Evolutionary conservation across 2,888 invertebrate genomes (phyloP).

Genomic region (Timema podura): DNA sequence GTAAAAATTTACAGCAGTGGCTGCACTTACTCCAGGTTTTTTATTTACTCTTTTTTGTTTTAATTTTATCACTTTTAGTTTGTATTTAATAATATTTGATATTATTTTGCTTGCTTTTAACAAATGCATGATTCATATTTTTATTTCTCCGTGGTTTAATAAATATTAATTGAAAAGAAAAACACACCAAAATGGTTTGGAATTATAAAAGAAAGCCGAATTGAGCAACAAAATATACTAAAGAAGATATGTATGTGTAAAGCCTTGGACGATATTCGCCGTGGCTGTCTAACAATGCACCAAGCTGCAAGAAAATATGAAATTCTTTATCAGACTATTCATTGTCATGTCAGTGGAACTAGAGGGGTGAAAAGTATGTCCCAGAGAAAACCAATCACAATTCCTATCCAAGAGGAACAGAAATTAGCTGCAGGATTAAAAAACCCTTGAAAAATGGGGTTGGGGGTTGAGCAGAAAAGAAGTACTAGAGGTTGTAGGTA

Average conservation of each 20-base stretch:
- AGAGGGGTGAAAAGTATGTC: slow-evolving; percentile 32
- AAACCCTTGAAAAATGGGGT: slow-evolving; percentile 38
- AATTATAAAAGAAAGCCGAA: neutral
- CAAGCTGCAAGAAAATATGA: neutral
- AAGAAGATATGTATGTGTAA: neutral
- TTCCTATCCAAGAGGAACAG: slow-evolving; percentile 36
- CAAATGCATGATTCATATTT: neutral
- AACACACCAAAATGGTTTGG: neutral
- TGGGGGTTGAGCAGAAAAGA: slow-evolving; percentile 39
- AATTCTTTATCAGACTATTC: neutral
- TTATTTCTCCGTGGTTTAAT: too few species aligned
- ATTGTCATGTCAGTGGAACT: neutral
- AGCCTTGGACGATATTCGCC: neutral
- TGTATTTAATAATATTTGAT: neutral
- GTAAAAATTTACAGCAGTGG: neutral
- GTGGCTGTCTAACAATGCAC: neutral
- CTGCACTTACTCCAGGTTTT: neutral
- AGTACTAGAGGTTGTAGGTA: slow-evolving; percentile 36
- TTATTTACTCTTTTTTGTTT: neutral
- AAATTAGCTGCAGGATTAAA: slow-evolving; percentile 34
- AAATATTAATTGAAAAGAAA: neutral
- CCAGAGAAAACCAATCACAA: slow-evolving; percentile 34
- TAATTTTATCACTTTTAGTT: neutral
- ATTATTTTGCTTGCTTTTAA: neutral
- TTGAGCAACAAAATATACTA: neutral